Evolutionary conservation across 2,113 vertebrate species (phyloP).

Genomic region (Xenotilapia flavipinnis): DNA sequence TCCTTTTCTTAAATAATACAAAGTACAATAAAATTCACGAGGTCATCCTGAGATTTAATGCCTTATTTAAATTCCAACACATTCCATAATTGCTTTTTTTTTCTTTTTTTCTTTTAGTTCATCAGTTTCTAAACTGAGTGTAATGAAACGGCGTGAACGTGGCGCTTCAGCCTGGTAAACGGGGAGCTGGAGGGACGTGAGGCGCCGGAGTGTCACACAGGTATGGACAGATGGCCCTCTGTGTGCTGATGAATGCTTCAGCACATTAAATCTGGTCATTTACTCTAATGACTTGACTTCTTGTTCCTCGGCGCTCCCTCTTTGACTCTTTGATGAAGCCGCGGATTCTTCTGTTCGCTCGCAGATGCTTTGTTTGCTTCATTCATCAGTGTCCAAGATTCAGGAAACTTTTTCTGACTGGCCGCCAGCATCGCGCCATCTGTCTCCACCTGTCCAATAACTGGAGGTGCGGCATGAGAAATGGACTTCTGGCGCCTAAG

Average conservation of each 20-base stretch:
- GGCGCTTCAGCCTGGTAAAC: neutral
- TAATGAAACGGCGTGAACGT: neutral
- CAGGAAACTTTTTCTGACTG: constrained; percentile 33
- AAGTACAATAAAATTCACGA: neutral
- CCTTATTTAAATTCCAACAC: neutral
- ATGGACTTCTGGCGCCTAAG: neutral
- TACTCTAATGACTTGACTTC: neutral
- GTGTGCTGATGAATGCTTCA: neutral
- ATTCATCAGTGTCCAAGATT: constrained; percentile 45
- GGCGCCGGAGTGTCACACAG: too few species aligned
- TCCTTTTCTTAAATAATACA: neutral
- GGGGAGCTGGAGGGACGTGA: neutral
- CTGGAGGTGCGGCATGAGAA: constrained; percentile 22
- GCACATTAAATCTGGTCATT: neutral
- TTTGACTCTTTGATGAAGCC: constrained; percentile 3
- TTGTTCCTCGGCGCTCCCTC: neutral
- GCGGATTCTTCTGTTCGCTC: neutral
- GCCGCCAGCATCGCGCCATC: constrained; percentile 53
- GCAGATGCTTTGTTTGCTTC: constrained; percentile 8
- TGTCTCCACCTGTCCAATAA: constrained; percentile 37
- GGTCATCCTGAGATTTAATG: neutral
- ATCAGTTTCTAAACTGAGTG: neutral
- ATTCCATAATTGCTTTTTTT: neutral
- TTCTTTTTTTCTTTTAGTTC: neutral
- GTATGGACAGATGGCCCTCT: neutral